Evolutionary conservation across 2,888 invertebrate species (phyloP), one percentile per base, ranked within the genome.

Genomic region (Clostera curtula): DNA sequence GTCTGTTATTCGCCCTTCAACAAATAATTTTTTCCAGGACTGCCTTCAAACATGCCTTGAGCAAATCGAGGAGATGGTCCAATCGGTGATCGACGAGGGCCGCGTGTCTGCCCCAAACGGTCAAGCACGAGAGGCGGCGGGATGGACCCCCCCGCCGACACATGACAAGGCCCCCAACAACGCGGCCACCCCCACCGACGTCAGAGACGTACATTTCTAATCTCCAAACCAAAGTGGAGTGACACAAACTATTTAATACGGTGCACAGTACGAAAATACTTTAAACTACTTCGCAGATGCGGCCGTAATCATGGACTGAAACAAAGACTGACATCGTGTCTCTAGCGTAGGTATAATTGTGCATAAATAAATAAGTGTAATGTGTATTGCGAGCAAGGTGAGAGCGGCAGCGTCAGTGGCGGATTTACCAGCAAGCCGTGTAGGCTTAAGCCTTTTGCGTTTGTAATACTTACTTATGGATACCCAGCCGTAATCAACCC

Each of bases 101-200:
- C 60, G 59, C 29, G 52, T 54, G 40, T 48, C 59, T 26, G 69
- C 49, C 82, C 70, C 83, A 85, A 75, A 84, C 82, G 76, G 76
- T 26, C 62, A 65, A 56, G 53, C 72, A 55, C 63, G 70, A 61
- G 79, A 73, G 65, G 60, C 69, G 48, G 54, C 58, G 50, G 67
- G 61, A 35, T 80, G 83, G 80, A 79, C 77, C 38, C 79, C 84
- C 19, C 79, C 79, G 33, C 82, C 83, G 43, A 52, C 69, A 45
- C 80, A 68, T 49, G 82, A 80, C 74, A 85, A 86, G 68, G 87
- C 88, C 43, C 90, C 89, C 75, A 89, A 88, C 72, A 90, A 89
- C 71, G 91, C 93, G 48, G 89, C 90, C 48, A 93, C 93, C 28
- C 93, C 94, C 51, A 94, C 93, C 52, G 95, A 95, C 72, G 91